These are phyloP conservation scores for Valencia hispanica DNA, from an alignment of 2,797 vertebrate genomes.

Conservation along the genomic window DNA sequence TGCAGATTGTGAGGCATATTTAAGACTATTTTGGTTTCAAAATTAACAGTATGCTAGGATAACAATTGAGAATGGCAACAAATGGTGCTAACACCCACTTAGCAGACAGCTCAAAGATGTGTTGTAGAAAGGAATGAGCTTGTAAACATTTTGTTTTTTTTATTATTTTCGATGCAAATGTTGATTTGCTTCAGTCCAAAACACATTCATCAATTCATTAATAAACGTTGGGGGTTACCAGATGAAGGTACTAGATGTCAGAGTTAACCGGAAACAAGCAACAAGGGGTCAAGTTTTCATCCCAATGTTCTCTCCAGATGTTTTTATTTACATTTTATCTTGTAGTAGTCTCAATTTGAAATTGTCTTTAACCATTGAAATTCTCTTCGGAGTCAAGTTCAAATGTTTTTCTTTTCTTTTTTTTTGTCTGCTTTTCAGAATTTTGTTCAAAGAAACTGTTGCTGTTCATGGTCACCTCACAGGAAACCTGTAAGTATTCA, in stretches of 20 bases:
- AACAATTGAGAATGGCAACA: not conserved
- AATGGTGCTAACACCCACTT: not conserved
- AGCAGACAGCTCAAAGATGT: not conserved
- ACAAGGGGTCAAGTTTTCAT: not conserved
- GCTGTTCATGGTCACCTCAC: conserved; percentile 95
- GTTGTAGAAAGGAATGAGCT: not conserved
- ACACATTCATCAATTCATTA: not conserved
- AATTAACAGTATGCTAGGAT: not conserved
- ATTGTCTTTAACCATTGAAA: not conserved
- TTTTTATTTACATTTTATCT: not conserved
- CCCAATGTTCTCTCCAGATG: not conserved
- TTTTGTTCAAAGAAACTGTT: conserved; percentile 96
- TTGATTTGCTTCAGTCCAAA: not conserved
- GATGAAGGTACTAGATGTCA: not conserved
- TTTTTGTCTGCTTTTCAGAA: conserved; percentile 79
- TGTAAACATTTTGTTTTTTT: not conserved
- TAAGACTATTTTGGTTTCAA: not conserved
- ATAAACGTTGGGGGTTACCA: not conserved
- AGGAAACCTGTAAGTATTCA: conserved; percentile 90
- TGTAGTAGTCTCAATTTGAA: not conserved
- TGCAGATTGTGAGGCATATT: not conserved
- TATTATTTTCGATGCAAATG: not conserved
- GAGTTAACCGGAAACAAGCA: not conserved
- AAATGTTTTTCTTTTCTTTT: accelerated
- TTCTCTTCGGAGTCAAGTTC: not conserved